Evolutionary conservation across 2,113 vertebrate species (phyloP).

Genomic region (Benitochromis conjunctus): DNA sequence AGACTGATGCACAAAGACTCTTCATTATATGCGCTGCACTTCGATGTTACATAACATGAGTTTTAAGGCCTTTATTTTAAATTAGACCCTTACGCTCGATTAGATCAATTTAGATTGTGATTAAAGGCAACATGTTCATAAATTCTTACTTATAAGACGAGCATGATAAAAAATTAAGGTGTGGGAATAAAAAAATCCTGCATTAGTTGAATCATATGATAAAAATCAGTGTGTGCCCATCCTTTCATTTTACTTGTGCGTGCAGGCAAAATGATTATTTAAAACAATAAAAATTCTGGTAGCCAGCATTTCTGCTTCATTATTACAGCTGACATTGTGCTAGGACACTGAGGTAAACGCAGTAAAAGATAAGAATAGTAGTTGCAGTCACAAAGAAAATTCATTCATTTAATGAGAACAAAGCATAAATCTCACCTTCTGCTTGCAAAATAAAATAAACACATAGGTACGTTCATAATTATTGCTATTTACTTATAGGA

Average conservation of each 20-base stretch:
- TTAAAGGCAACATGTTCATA: neutral
- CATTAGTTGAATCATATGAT: neutral
- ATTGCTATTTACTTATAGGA: neutral
- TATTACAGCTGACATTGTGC: neutral
- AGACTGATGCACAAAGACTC: neutral
- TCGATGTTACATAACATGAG: neutral
- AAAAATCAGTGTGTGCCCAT: neutral
- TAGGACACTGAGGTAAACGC: neutral
- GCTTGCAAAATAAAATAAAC: neutral
- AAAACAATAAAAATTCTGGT: neutral
- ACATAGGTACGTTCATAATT: neutral
- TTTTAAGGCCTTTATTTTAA: neutral
- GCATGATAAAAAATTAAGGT: neutral
- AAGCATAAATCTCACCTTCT: neutral
- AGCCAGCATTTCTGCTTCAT: neutral
- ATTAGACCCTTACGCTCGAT: neutral
- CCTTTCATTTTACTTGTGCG: neutral
- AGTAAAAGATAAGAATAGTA: neutral
- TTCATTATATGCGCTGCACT: neutral
- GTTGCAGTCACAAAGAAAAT: neutral
- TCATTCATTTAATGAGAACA: neutral
- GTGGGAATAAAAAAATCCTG: neutral
- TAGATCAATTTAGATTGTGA: neutral
- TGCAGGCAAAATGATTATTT: neutral
- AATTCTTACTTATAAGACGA: neutral